phyloP scores from a whole-genome alignment of 2,113 vertebrate species.

The Microtus richardsoni region DNA sequence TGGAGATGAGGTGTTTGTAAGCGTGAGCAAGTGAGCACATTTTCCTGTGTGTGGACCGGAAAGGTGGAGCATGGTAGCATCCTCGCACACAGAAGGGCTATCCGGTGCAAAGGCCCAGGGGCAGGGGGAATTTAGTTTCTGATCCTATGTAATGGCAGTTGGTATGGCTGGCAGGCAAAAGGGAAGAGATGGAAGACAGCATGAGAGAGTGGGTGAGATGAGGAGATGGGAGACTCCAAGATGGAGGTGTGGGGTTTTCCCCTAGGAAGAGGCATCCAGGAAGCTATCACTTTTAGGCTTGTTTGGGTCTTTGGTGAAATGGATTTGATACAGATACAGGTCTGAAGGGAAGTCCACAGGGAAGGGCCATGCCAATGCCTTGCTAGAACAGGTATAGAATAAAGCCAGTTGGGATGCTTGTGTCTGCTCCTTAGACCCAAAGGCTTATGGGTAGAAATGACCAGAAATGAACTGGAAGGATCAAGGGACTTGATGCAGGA shows the following conservation, averaged over 20 bases:
- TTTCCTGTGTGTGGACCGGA: neutral
- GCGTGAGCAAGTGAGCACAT: neutral
- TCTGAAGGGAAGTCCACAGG: neutral
- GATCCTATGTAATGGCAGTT: too few species aligned
- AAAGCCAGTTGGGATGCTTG: neutral
- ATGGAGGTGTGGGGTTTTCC: neutral
- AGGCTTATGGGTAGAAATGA: neutral
- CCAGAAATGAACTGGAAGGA: constrained; percentile 71
- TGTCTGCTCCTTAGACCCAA: neutral
- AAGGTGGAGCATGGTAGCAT: neutral
- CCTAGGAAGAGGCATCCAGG: neutral
- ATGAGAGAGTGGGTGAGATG: rapidly evolving
- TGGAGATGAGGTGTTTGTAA: neutral
- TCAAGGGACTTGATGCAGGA: neutral
- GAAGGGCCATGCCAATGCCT: neutral
- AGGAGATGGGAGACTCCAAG: rapidly evolving
- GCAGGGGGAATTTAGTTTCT: neutral
- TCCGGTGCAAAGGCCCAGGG: neutral
- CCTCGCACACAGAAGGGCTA: neutral
- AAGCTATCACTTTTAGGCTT: neutral
- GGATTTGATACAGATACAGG: neutral
- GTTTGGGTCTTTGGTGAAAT: neutral
- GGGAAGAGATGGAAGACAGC: too few species aligned
- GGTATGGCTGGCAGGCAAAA: neutral
- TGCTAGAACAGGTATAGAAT: neutral